These are phyloP conservation scores for Takifugu bimaculatus DNA, from an alignment of 2,113 vertebrate genomes.

Conservation along the genomic window DNA sequence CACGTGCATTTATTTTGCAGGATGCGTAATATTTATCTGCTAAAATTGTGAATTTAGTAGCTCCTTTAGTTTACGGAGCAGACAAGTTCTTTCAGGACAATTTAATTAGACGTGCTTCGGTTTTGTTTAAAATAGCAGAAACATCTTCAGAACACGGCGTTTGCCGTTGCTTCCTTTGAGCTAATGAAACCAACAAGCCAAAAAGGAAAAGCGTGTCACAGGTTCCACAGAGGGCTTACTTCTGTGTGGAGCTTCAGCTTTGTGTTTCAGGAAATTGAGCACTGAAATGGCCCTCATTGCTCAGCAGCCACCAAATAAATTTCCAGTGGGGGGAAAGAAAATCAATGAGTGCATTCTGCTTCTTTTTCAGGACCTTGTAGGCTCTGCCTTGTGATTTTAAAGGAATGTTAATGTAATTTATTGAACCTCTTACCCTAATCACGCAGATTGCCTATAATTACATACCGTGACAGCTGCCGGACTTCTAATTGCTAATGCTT, in stretches of 20 bases:
- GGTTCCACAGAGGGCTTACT: slow-evolving; percentile 40
- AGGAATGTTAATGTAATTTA: slow-evolving; percentile 83
- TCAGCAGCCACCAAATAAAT: slow-evolving; percentile 75
- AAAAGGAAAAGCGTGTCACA: slow-evolving; percentile 14
- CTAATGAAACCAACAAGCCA: not conserved
- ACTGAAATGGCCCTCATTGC: slow-evolving; percentile 53
- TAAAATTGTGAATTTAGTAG: too few species aligned
- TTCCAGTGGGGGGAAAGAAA: slow-evolving; percentile 70
- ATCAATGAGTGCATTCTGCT: slow-evolving; percentile 74
- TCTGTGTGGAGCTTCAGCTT: slow-evolving; percentile 45
- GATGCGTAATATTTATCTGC: too few species aligned
- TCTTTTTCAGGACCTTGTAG: slow-evolving; percentile 66
- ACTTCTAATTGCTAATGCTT: slow-evolving; percentile 78
- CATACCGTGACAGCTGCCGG: slow-evolving; percentile 70
- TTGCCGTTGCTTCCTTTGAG: not conserved
- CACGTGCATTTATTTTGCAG: too few species aligned
- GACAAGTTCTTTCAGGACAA: too few species aligned
- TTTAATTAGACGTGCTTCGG: too few species aligned
- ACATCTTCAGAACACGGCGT: not conserved
- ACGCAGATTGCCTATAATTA: slow-evolving; percentile 78
- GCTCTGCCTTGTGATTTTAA: slow-evolving; percentile 70
- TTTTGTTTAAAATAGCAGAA: not conserved
- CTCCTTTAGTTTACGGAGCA: too few species aligned
- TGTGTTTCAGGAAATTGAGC: slow-evolving; percentile 60
- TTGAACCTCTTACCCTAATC: slow-evolving; percentile 80